Evolutionary conservation across 2,113 vertebrate genomes (phyloP), one percentile per base, ranked within the genome.

Genomic region (Pomatorhinus ruficollis): DNA sequence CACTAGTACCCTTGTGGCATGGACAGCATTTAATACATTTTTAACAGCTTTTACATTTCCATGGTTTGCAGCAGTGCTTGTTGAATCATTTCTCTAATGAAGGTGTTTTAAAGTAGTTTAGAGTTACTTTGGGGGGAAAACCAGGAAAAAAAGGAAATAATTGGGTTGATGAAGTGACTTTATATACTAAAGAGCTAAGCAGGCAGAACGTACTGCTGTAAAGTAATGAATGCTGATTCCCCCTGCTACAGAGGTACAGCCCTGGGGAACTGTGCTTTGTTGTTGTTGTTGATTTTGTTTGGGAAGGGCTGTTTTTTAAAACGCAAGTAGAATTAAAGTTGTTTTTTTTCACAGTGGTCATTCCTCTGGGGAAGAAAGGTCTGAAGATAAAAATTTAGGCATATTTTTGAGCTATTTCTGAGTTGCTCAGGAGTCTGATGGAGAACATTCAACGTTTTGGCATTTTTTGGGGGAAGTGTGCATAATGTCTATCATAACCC

Each of bases 11-110:
- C 94, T 93, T 93, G 88, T 97, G 96, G 92, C 92, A 87, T 6
- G 66, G 94, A 94, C 95, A 97, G 68, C 93, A 77, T 88, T 74
- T 90, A 96, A 97, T 97, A 97, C 94, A 95, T 97, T 96, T 96
- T 91, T 82, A 96, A 96, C 88, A 95, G 93, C 75, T 94, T 92
- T 92, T 93, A 47, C 74, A 84, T 93, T 95, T 93, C 69, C 90
- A 96, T 84, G 89, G 78, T 77, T 93, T 84, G 85, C 94, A 76
- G 65, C 78, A 80, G 60, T 71, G 87, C 80, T 89, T 71, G 80
- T 89, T 90, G 97, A 92, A 93, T 95, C 25, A 84, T 93, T 96
- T 93, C 68, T 94, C 72, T 96, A 96, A 93, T 70, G 80, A 95
- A 93, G 79, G 92, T 93, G 75, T 92, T 96, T 79, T 86, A 61